Evolutionary conservation across 2,888 invertebrate species (phyloP), one percentile per base, ranked within the genome.

Genomic region (Chrysolina americana): DNA sequence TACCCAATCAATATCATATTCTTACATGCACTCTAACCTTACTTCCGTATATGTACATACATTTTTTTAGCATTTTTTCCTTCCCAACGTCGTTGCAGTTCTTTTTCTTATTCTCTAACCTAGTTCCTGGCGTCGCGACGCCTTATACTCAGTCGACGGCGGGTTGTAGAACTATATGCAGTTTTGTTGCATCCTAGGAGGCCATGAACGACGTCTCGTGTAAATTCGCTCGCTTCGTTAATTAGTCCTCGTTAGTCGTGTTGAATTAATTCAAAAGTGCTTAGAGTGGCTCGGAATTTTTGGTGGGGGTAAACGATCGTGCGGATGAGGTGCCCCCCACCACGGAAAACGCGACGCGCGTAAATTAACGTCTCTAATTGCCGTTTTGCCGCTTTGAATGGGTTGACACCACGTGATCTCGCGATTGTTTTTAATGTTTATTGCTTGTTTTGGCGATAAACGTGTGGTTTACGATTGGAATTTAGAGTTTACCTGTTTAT

Each of bases 41-140:
- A 85, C 86, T 88, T 88, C 88, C 87, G 86, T 88, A 85, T 87
- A 88, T 88, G 87, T 88, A 87, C 87, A 87, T 87, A 87, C 86
- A 87, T 87, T 87, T 87, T 87, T 87, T 87, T 85, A 84, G 83
- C 84, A 85, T 86, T 85, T 86, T 85, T 85, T 86, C 80, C 78
- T 76, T 77, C 74, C 76, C 81, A 78, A 80, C 81, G 82, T 82
- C 81, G 82, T 81, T 82, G 82, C 82, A 82, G 79, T 82, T 81
- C 81, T 82, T 88, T 87, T 87, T 87, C 87, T 87, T 88, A 87
- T 87, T 87, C 87, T 83, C 85, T 88, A 87, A 87, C 88, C 88
- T 85, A 88, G 86, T 88, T 88, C 88, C 85, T 85, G 84, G 85
- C 86, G 84, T 82, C 85, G 82, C 86, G 85, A 85, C 86, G 84